Percentiles rank a stretch among this genome's conserved stretches.
These are phyloP conservation scores for Regulus satrapa DNA, from an alignment of 2,113 vertebrate genomes.

Conservation along the genomic window DNA sequence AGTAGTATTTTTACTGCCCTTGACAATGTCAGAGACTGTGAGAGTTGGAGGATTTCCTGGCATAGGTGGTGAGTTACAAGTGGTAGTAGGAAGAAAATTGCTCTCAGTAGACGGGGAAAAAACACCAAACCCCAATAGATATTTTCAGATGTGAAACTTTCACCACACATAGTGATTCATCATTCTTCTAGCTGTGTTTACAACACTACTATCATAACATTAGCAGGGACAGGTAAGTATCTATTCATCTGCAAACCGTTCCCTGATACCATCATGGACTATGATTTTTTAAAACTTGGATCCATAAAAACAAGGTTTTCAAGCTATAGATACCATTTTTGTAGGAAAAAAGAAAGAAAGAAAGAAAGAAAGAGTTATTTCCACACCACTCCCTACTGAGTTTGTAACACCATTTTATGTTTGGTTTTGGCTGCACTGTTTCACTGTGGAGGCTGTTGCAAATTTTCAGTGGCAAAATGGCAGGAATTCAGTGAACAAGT, in stretches of 20 bases:
- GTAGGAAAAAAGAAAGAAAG: no score
- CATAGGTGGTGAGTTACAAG: neutral
- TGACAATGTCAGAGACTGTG: rapidly evolving
- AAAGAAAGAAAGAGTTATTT: neutral
- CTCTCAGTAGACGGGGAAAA: neutral
- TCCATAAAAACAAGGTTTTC: neutral
- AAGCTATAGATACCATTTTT: neutral
- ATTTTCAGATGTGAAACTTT: neutral
- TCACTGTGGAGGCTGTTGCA: neutral
- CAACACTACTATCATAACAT: neutral
- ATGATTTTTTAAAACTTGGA: neutral
- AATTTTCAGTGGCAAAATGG: neutral
- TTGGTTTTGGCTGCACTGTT: neutral
- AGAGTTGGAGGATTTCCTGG: neutral
- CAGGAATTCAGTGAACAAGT: neutral
- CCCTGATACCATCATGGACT: neutral
- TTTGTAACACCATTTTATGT: neutral
- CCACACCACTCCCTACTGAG: neutral
- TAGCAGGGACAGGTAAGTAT: neutral
- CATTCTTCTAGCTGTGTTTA: neutral
- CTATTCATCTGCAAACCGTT: neutral
- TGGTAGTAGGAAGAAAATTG: neutral
- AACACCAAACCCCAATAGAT: neutral
- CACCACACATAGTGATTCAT: neutral
- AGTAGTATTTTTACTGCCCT: neutral